Conservation (phyloP, 1,140 invertebrate species). For the Temnothorax nylanderi region DNA sequence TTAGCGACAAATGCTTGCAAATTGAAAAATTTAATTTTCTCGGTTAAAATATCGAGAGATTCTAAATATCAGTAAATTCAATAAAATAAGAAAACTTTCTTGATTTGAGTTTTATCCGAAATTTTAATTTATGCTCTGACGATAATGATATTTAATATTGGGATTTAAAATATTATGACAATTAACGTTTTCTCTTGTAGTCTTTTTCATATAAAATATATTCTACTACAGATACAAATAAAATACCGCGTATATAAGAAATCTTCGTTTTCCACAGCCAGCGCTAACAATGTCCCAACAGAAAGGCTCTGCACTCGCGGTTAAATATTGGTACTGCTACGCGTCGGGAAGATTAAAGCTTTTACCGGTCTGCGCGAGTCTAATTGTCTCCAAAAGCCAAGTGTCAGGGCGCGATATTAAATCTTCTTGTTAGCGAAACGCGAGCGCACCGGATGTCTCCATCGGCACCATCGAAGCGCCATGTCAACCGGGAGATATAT, state of each 20-base stretch:
- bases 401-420: constrained; percentile 43
- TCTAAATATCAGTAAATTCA: background rate
- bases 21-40: background rate
- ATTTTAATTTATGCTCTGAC: background rate
- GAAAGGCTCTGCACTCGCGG: constrained; percentile 40
- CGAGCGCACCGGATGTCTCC: constrained; percentile 35
- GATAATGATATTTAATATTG: background rate
- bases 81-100: background rate
- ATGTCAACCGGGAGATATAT: constrained; percentile 23
- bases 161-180: background rate
- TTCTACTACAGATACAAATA: constrained; percentile 13
- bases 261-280: background rate
- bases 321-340: constrained; percentile 57
- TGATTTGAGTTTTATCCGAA: background rate
- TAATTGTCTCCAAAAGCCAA: constrained; percentile 57
- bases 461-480: constrained; percentile 6
- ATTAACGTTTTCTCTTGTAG: background rate
- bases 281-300: constrained; percentile 52
- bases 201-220: background rate
- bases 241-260: background rate
- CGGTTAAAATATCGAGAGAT: background rate
- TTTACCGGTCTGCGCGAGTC: constrained; percentile 44
- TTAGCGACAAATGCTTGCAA: background rate
- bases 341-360: constrained; percentile 51
- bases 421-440: constrained; percentile 53